phyloP scores from a whole-genome alignment of 2,113 vertebrate genomes.

The Pavo muticus region DNA sequence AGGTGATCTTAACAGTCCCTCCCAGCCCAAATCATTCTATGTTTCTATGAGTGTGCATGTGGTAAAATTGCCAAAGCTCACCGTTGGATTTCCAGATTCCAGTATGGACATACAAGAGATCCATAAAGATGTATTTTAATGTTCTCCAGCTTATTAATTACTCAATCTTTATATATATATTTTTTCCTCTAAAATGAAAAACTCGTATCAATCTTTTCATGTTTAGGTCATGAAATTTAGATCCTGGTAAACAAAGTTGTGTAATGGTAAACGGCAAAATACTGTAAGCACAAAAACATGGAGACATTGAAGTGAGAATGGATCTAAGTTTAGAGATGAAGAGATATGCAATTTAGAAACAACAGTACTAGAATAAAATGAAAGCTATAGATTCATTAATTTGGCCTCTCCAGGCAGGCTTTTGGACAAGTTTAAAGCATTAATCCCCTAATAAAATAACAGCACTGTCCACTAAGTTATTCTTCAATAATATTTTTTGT shows the following conservation, averaged over 20 bases:
- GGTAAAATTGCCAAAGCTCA: background rate
- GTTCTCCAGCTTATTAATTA: background rate
- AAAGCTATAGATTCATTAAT: background rate
- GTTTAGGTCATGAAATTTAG: background rate
- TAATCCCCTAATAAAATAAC: background rate
- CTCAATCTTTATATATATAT: background rate
- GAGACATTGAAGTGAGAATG: background rate
- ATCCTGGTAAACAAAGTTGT: background rate
- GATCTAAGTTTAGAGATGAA: fast-evolving
- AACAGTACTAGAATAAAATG: background rate
- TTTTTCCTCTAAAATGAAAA: background rate
- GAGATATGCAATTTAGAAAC: background rate
- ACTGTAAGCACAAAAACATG: background rate
- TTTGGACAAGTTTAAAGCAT: background rate
- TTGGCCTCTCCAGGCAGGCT: background rate
- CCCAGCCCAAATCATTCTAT: too few species aligned
- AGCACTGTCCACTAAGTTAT: background rate
- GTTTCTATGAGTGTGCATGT: too few species aligned
- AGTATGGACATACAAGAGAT: background rate
- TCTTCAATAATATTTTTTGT: background rate
- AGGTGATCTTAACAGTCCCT: too few species aligned
- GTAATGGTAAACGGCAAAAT: background rate
- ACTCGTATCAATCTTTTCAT: background rate
- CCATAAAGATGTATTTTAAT: background rate
- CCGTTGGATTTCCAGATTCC: background rate